These are phyloP conservation scores for Regulus satrapa DNA, from an alignment of 2,113 vertebrate species.

Conservation along the genomic window DNA sequence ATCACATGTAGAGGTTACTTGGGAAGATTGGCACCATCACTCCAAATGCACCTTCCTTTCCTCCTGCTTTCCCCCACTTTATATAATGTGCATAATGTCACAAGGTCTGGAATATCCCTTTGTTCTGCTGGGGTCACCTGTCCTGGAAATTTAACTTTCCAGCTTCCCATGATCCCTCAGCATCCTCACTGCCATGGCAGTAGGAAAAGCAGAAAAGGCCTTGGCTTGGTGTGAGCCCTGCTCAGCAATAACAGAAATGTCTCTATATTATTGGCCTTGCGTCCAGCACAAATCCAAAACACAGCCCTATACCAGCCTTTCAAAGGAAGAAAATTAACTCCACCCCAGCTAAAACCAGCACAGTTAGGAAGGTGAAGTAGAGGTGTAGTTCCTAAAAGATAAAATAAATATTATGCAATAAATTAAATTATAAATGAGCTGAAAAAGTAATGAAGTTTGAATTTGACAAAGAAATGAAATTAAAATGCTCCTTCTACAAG, in stretches of 20 bases:
- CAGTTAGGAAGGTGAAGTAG: neutral
- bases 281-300: neutral
- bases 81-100: neutral
- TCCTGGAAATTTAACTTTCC: neutral
- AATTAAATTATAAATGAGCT: constrained; percentile 11
- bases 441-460: constrained; percentile 28
- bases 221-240: neutral
- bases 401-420: constrained; percentile 20
- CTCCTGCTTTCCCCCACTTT: neutral
- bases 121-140: neutral
- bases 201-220: neutral
- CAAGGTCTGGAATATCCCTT: neutral
- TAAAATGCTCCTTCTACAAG: constrained; percentile 22
- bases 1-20: neutral
- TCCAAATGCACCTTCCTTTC: neutral
- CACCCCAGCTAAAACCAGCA: neutral
- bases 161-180: rapidly evolving
- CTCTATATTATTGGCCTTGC: neutral
- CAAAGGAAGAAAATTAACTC: neutral
- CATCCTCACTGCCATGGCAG: rapidly evolving
- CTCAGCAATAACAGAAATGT: neutral
- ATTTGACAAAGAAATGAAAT: constrained; percentile 36
- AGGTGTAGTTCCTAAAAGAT: neutral
- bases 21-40: neutral
- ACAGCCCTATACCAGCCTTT: neutral